phyloP scores from a whole-genome alignment of 2,113 vertebrate species.

The Engraulis encrasicolus region DNA sequence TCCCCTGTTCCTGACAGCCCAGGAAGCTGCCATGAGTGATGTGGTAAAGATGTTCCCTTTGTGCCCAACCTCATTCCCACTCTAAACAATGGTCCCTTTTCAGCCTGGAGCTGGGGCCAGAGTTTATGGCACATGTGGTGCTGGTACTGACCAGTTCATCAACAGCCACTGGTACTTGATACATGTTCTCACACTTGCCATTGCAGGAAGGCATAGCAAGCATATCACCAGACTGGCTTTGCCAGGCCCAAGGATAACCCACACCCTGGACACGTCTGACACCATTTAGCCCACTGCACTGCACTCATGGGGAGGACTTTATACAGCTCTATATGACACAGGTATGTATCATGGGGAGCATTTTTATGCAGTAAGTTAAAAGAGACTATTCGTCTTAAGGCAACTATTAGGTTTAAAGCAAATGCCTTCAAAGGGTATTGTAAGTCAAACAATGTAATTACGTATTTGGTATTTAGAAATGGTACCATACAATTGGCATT shows the following conservation, averaged over 20 bases:
- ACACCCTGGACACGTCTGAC: not conserved
- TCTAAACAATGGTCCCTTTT: conserved; percentile 46
- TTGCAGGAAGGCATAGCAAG: not conserved
- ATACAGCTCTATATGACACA: too few species aligned
- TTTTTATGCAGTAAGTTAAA: too few species aligned
- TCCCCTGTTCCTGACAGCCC: conserved; percentile 35
- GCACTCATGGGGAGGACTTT: not conserved
- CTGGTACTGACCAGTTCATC: conserved; percentile 4
- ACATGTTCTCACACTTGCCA: not conserved
- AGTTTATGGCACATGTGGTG: not conserved
- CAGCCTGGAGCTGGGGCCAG: conserved; percentile 25
- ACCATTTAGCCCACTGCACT: not conserved
- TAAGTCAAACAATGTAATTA: too few species aligned
- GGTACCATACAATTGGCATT: conserved; percentile 41
- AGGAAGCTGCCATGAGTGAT: conserved; percentile 37
- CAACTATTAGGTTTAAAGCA: too few species aligned
- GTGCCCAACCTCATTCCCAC: not conserved
- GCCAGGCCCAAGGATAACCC: not conserved
- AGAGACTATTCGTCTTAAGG: too few species aligned
- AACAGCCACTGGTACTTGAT: not conserved
- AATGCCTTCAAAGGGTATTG: too few species aligned
- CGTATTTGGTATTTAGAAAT: too few species aligned
- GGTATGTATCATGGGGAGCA: too few species aligned
- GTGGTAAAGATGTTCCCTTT: conserved; percentile 17
- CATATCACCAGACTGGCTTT: too few species aligned